Evolutionary conservation across 2,888 invertebrate species (phyloP).

Genomic region (Dorcus parallelipipedus): DNA sequence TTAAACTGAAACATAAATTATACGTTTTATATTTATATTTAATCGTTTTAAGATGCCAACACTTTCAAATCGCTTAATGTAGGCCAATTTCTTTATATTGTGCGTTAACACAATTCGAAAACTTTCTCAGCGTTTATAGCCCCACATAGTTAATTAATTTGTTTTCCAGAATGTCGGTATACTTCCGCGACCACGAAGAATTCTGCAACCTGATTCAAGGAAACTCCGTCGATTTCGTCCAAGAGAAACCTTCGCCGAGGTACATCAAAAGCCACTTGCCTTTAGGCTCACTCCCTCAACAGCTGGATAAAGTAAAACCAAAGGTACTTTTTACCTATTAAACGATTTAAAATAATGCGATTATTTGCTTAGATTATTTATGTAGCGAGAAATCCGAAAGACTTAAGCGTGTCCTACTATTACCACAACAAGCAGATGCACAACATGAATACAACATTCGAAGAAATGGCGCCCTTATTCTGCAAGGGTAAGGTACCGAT

Average conservation of each 20-base stretch:
- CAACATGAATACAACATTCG: slow-evolving; percentile 56
- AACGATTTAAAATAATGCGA: background rate
- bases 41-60: too few relatives aligned
- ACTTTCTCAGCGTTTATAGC: too few relatives aligned
- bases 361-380: slow-evolving; percentile 68
- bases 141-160: too few relatives aligned
- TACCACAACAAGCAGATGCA: slow-evolving; percentile 76
- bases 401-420: slow-evolving; percentile 84
- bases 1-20: background rate
- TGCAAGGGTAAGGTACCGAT: slow-evolving; percentile 63
- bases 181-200: slow-evolving; percentile 30
- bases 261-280: slow-evolving; percentile 75
- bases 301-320: slow-evolving; percentile 62
- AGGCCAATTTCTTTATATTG: too few relatives aligned
- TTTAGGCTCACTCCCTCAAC: slow-evolving; percentile 64
- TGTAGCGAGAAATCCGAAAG: slow-evolving; percentile 85
- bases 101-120: too few relatives aligned
- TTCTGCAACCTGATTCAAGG: slow-evolving; percentile 55
- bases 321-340: slow-evolving; percentile 55
- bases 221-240: slow-evolving; percentile 70
- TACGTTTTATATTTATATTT: too few relatives aligned
- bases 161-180: slow-evolving; percentile 30
- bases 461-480: slow-evolving; percentile 74
- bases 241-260: slow-evolving; percentile 63
- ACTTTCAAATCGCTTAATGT: too few relatives aligned